These are phyloP conservation scores for Neomonachus schauinslandi DNA, from an alignment of 2,113 vertebrate species.

Conservation along the genomic window DNA sequence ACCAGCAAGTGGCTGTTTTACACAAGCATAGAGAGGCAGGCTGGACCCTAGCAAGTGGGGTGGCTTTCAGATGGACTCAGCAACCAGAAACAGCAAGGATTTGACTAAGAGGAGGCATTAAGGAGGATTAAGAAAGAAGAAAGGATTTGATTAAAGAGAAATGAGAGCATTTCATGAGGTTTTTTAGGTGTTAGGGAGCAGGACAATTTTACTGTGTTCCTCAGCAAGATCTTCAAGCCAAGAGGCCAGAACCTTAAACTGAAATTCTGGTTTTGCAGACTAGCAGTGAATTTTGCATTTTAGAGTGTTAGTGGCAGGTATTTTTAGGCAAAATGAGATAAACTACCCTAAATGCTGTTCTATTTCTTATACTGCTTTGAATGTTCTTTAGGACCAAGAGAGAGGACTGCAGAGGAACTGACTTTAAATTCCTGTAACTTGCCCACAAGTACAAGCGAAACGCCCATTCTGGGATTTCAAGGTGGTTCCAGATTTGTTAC, in stretches of 20 bases:
- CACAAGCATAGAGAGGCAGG: background rate
- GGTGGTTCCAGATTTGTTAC: background rate
- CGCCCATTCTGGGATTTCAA: background rate
- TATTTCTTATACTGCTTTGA: background rate
- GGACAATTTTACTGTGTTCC: background rate
- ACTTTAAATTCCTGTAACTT: slow-evolving; percentile 45
- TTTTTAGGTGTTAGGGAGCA: background rate
- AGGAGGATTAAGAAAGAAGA: background rate
- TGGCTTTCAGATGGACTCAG: background rate
- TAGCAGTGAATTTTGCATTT: background rate
- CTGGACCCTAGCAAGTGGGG: background rate
- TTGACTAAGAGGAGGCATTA: background rate
- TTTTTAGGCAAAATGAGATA: background rate
- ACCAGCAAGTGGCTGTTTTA: background rate
- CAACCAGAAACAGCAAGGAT: background rate
- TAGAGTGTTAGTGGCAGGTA: background rate
- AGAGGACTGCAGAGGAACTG: background rate
- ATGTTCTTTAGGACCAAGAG: background rate
- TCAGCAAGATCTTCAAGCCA: background rate
- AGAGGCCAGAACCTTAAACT: background rate
- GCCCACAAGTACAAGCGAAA: slow-evolving; percentile 19
- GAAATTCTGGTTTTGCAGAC: background rate
- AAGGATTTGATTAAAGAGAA: background rate
- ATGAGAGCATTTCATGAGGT: background rate
- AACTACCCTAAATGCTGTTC: background rate